A percentile compares a stretch with the other conserved stretches of the same genome.
Conservation (phyloP, 2,888 invertebrate species). For the Drosophila putrida region DNA sequence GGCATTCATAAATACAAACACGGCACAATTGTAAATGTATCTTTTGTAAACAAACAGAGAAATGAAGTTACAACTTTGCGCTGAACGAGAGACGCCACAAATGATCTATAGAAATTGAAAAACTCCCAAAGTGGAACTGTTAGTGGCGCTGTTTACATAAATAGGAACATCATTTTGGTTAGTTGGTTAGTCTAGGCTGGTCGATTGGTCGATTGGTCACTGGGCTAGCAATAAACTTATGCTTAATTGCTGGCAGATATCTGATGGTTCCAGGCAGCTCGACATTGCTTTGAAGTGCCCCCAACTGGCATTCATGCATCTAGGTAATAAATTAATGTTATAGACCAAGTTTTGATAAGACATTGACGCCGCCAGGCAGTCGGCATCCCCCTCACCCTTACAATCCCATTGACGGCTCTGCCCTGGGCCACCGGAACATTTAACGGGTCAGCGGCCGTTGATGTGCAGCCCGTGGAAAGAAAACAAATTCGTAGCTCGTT, state of each 20-base stretch:
- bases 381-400: slow-evolving; percentile 24
- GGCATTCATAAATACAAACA: slow-evolving; percentile 49
- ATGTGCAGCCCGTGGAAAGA: slow-evolving; percentile 62
- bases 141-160: slow-evolving; percentile 60
- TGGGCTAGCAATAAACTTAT: slow-evolving; percentile 57
- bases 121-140: slow-evolving; percentile 28
- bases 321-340: slow-evolving; percentile 78
- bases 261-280: slow-evolving; percentile 52
- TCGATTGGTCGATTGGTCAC: slow-evolving; percentile 5
- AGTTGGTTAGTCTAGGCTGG: slow-evolving; percentile 23
- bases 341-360: slow-evolving; percentile 78
- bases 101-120: slow-evolving; percentile 71
- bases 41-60: slow-evolving; percentile 46
- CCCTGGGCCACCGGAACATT: slow-evolving; percentile 72
- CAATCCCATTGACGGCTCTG: neutral
- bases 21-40: slow-evolving; percentile 37
- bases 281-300: slow-evolving; percentile 62
- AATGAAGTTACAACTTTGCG: slow-evolving; percentile 31
- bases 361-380: slow-evolving; percentile 69
- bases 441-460: slow-evolving; percentile 75
- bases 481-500: slow-evolving; percentile 76
- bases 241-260: slow-evolving; percentile 69
- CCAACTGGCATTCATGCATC: slow-evolving; percentile 17
- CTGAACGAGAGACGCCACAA: slow-evolving; percentile 63
- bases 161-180: slow-evolving; percentile 49